Conservation (phyloP, 2,113 vertebrate genomes). For the Tauraco erythrolophus region DNA sequence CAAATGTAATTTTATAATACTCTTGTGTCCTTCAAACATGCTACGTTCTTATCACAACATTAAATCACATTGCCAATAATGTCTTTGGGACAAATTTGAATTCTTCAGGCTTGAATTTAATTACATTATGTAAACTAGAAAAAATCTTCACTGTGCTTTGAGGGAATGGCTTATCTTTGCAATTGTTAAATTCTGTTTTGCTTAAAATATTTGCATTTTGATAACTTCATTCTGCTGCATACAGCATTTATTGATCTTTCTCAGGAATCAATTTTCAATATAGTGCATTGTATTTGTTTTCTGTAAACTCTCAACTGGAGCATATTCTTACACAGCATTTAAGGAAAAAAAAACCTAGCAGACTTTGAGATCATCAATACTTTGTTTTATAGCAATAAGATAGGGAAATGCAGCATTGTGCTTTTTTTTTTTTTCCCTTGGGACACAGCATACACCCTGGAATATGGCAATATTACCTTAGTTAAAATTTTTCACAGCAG, state of each 20-base stretch:
- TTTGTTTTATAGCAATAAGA: background rate
- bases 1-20: slow-evolving; percentile 55
- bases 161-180: slow-evolving; percentile 48
- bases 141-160: slow-evolving; percentile 60
- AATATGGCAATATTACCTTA: background rate
- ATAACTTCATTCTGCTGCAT: slow-evolving; percentile 65
- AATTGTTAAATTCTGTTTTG: slow-evolving; percentile 66
- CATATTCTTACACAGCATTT: background rate
- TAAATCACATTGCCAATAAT: slow-evolving; percentile 72
- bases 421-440: background rate
- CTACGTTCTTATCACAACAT: slow-evolving; percentile 54
- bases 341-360: background rate
- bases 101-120: slow-evolving; percentile 78
- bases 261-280: slow-evolving; percentile 35
- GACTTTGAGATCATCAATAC: background rate
- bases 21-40: slow-evolving; percentile 37
- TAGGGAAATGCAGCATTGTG: background rate
- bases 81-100: slow-evolving; percentile 70
- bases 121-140: slow-evolving; percentile 79
- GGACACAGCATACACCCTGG: background rate
- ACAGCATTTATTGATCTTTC: slow-evolving; percentile 66
- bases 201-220: slow-evolving; percentile 78
- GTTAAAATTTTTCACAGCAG: background rate
- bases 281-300: slow-evolving; percentile 12
- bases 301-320: background rate